Evolutionary conservation across 2,888 invertebrate genomes (phyloP), one percentile per base, ranked within the genome.

Genomic region (Thelaira solivaga): DNA sequence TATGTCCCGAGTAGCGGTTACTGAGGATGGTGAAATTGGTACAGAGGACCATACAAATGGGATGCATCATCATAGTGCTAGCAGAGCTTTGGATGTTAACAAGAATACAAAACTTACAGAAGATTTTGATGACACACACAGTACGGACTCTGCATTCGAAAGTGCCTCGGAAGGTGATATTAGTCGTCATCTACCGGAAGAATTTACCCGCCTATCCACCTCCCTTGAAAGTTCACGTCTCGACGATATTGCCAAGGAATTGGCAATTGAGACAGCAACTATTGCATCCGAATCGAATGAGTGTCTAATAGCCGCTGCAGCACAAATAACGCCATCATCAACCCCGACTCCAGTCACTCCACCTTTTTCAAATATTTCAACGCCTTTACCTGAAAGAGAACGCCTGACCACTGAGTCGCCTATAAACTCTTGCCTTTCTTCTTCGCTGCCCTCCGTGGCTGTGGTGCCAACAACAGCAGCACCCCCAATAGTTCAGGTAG

Each of bases 101-200:
- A 88, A 88, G 59, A 87, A 86, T 59, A 72, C 84, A 4, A 86
- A 85, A 45, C 76, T 83, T 13, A 81, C 78, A 4, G 88, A 88
- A 49, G 88, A 88, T 29, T 87, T 86, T 39, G 87, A 87, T 71
- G 87, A 88, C 51, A 86, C 88, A 43, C 88, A 88, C 73, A 88
- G 88, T 80, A 87, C 87, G 1, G 88, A 88, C 80, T 89, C 89
- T 43, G 88, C 89, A 53, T 88, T 88, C 61, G 88, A 88, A 80
- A 88, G 88, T 74, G 87, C 88, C 8, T 89, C 88, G 13, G 88
- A 89, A 47, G 87, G 89, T 29, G 88, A 89, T 47, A 87, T 87
- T 0, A 87, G 88, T 83, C 85, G 88, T 5, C 85, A 87, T 80
- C 71, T 88, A 80, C 86, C 88, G 0, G 88, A 88, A 22, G 88